Evolutionary conservation across 2,888 invertebrate species (phyloP).

Genomic region (Dyspetes luteomarginatus): DNA sequence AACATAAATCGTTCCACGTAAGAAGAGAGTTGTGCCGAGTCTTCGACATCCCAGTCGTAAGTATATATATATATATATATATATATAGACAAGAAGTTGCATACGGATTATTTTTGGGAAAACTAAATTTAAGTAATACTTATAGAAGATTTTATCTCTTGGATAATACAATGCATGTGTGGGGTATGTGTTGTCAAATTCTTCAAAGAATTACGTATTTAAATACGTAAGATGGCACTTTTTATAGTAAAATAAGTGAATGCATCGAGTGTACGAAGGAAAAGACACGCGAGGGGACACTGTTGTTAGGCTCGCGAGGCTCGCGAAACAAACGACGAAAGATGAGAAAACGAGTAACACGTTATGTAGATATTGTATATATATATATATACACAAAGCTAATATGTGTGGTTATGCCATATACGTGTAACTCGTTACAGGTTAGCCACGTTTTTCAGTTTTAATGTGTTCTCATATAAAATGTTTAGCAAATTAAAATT

Average conservation of each 20-base stretch:
- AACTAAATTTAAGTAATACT: too few relatives aligned
- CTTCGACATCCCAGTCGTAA: constrained; percentile 49
- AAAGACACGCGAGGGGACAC: constrained; percentile 60
- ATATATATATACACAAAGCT: not conserved
- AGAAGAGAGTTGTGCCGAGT: constrained; percentile 25
- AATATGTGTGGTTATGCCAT: not conserved
- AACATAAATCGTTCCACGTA: not conserved
- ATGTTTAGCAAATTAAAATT: not conserved
- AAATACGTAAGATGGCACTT: not conserved
- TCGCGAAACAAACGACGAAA: constrained; percentile 54
- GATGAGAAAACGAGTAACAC: constrained; percentile 59
- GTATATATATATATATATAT: too few relatives aligned
- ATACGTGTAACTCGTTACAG: constrained; percentile 40
- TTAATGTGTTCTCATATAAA: not conserved
- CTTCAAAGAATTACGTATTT: too few relatives aligned
- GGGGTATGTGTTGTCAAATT: not conserved
- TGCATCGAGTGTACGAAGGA: not conserved
- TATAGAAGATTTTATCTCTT: too few relatives aligned
- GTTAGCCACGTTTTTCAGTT: constrained; percentile 34
- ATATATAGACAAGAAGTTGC: too few relatives aligned
- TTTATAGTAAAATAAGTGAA: constrained; percentile 4
- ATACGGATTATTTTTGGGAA: too few relatives aligned
- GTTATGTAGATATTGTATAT: constrained; percentile 15
- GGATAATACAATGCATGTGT: too few relatives aligned
- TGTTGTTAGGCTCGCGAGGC: constrained; percentile 64